Percentiles rank a stretch among this genome's conserved stretches.
Conservation (phyloP, 2,113 vertebrate species). For the human region GRCh38 chr7:136062501-136063000, state of each 20-base stretch:
- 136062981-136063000: slow-evolving; percentile 60
- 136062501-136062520: neutral
- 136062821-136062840: slow-evolving; percentile 80
- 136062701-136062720: slow-evolving; percentile 47
- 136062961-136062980: slow-evolving; percentile 67
- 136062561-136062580: neutral
- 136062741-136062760: slow-evolving; percentile 73
- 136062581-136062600: neutral
- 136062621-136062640: neutral
- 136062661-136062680: slow-evolving; percentile 4
- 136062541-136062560: neutral
- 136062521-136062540: neutral
- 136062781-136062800: slow-evolving; percentile 70
- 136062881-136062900: slow-evolving; percentile 85
- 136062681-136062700: slow-evolving; percentile 66
- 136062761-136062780: slow-evolving; percentile 43
- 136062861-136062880: slow-evolving; percentile 77
- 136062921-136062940: slow-evolving; percentile 43
- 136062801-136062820: slow-evolving; percentile 76
- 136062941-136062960: slow-evolving; percentile 38
- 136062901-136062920: slow-evolving; percentile 75
- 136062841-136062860: slow-evolving; percentile 62
- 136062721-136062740: slow-evolving; percentile 51
- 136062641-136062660: neutral
- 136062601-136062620: neutral